Base-by-base conservation (phyloP, 92 coral and sea anemone species). In the Actinostola sp. region DNA sequence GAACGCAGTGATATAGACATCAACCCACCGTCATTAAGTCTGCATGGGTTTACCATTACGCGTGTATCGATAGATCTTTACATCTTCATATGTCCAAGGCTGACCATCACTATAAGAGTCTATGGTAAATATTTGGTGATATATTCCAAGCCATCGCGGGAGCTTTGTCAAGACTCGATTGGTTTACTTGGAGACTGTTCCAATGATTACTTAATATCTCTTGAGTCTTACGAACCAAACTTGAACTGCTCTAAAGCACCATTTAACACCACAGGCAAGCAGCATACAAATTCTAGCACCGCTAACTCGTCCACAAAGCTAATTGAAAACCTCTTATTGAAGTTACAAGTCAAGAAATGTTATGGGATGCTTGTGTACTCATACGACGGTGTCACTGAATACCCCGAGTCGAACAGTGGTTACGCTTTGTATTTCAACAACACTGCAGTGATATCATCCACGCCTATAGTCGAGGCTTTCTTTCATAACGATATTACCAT, bases 151-250 rank as follows among this genome's bases (percentile, higher is more conserved):
- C 77, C 72, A 10, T 71, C 84, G 8, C 76, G 71, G 29, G 42
- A 51, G 23, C 44, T 81, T 17, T 86, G 92, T 66, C 51, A 81
- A 34, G 73, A 76, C 36, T 81, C 87, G 13, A 70, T 45, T 76
- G 92, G 92, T 23, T 53, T 86, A 36, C 44, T 86, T 46, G 92
- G 92, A 2, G 72, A 86, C 20, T 86, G 92, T 69, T 65, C 72
- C 35, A 60, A 77, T 29, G 70, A 72, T 8, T 81, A 68, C 58
- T 33, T 86, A 9, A 66, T 38, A 34, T 63, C 79, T 38, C 45
- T 77, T 24, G 35, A 71, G 27, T 72, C 82, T 17, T 76, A 69
- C 44, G 38, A 56, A 36, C 72, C 72, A 29, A 8, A 25, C 14
- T 21, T 17, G 20, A 33, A 51, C 25, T 80, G 85, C 65, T 60